Evolutionary conservation across 2,113 vertebrate species (phyloP).

Genomic region (Hemichromis elongatus): DNA sequence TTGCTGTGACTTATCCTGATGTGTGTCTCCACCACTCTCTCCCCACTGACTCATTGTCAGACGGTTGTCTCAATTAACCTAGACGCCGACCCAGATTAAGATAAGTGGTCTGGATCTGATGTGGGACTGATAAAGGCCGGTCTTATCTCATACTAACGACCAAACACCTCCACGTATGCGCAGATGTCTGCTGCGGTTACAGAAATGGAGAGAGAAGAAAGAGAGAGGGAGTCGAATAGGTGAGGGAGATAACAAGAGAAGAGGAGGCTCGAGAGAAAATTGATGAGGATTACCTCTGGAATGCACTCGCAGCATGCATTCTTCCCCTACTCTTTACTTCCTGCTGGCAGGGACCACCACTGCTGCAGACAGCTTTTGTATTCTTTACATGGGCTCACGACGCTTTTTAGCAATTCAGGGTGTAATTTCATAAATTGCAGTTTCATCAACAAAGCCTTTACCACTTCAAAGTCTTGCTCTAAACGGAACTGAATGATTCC

Average conservation of each 20-base stretch:
- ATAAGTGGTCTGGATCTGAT: conserved; percentile 47
- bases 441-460: not conserved
- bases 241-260: conserved; percentile 42
- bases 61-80: conserved; percentile 59
- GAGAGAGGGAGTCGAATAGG: conserved; percentile 6
- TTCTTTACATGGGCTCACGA: not conserved
- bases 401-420: not conserved
- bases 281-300: conserved; percentile 24
- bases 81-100: conserved; percentile 34
- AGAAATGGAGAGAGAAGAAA: not conserved
- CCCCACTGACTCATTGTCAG: conserved; percentile 16
- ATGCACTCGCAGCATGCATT: conserved; percentile 10
- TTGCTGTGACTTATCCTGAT: not conserved
- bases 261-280: not conserved
- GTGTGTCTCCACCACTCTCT: not conserved
- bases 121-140: conserved; percentile 18
- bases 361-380: not conserved
- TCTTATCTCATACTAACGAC: conserved; percentile 28
- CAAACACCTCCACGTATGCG: not conserved
- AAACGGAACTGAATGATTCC: not conserved
- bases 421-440: not conserved
- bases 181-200: not conserved
- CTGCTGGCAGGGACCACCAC: not conserved
- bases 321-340: not conserved
- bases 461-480: not conserved